Evolutionary conservation across 2,888 invertebrate genomes (phyloP).

Genomic region (Bursaphelenchus okinawaensis): DNA sequence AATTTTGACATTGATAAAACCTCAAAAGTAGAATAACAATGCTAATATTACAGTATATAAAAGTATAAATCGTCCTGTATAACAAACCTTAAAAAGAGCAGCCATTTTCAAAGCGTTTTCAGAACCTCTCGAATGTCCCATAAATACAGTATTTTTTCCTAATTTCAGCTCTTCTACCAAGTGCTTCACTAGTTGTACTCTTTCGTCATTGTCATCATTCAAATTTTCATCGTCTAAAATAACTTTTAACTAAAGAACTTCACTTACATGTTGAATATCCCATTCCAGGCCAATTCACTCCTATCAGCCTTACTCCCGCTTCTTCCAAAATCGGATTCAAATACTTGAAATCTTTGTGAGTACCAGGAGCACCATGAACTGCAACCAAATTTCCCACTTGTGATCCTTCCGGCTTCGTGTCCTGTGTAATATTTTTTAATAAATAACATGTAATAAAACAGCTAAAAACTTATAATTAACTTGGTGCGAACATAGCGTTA

Average conservation of each 20-base stretch:
- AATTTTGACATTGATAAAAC: no score
- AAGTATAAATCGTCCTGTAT: no score
- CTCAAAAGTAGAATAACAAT: no score
- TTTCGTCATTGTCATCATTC: slow-evolving; percentile 29
- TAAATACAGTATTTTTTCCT: slow-evolving; percentile 24
- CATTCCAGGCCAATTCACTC: slow-evolving; percentile 34
- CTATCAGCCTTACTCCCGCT: slow-evolving; percentile 29
- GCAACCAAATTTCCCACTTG: slow-evolving; percentile 26
- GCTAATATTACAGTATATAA: no score
- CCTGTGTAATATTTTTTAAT: slow-evolving; percentile 19
- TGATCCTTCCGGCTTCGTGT: slow-evolving; percentile 24
- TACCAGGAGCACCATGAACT: slow-evolving; percentile 31
- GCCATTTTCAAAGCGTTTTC: slow-evolving; percentile 36
- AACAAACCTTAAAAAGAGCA: slow-evolving; percentile 27
- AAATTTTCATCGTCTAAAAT: slow-evolving; percentile 26
- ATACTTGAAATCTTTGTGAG: slow-evolving; percentile 43
- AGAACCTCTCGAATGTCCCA: slow-evolving; percentile 32
- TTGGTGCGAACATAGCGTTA: neutral
- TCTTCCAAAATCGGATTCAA: slow-evolving; percentile 26
- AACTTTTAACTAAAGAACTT: slow-evolving; percentile 1
- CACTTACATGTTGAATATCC: slow-evolving; percentile 31
- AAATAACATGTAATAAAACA: slow-evolving; percentile 5
- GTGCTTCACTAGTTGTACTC: slow-evolving; percentile 28
- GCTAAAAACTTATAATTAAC: slow-evolving; percentile 7
- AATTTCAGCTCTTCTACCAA: slow-evolving; percentile 24